A percentile compares a stretch with the other conserved stretches of the same genome.
phyloP scores from a whole-genome alignment of 2,888 invertebrate species.

The Drosophila tanythrix region DNA sequence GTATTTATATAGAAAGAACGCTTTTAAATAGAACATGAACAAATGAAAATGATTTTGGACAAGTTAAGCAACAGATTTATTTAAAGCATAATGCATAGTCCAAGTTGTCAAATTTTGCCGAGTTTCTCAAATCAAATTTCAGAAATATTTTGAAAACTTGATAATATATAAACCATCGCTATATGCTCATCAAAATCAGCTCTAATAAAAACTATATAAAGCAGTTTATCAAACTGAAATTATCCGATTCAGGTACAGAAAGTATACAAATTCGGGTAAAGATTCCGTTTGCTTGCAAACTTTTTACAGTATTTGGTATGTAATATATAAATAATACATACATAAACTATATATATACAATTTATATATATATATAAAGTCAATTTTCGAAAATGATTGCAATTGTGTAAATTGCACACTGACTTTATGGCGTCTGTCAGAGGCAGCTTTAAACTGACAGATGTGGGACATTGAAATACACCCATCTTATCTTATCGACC shows the following conservation, averaged over 20 bases:
- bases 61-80: not conserved
- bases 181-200: not conserved
- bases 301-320: not conserved
- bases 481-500: slow-evolving; percentile 52
- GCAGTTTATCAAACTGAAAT: not conserved
- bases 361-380: not conserved
- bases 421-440: not conserved
- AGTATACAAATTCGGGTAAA: not conserved
- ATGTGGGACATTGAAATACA: not conserved
- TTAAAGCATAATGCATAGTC: not conserved
- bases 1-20: not conserved
- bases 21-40: not conserved
- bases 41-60: not conserved
- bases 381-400: not conserved
- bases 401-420: not conserved
- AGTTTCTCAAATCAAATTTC: not conserved
- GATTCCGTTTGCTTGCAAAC: not conserved
- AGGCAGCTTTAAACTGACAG: slow-evolving; percentile 3
- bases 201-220: not conserved
- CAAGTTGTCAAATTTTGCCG: not conserved
- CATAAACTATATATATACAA: too few relatives aligned
- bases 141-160: not conserved
- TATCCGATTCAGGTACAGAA: not conserved
- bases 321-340: not conserved
- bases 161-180: not conserved